Conservation (phyloP, 2,113 vertebrate species). For the Carassius gibelio region DNA sequence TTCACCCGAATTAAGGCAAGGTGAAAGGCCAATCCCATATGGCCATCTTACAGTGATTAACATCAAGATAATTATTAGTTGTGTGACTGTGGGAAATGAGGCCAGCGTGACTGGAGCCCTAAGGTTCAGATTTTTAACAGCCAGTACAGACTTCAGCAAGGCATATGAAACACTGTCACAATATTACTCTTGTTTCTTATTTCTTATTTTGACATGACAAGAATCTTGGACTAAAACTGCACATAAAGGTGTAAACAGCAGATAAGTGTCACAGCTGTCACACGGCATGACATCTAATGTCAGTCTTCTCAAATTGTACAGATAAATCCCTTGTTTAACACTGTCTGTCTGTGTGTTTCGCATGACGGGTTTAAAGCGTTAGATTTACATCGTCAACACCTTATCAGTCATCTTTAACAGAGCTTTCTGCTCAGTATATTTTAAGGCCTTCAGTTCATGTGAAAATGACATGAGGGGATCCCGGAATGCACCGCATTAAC, state of each 20-base stretch:
- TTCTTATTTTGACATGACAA: neutral
- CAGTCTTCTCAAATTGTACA: neutral
- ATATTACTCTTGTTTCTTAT: neutral
- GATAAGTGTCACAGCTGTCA: neutral
- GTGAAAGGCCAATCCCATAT: conserved; percentile 73
- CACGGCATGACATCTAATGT: neutral
- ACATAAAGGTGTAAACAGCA: neutral
- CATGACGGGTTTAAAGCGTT: neutral
- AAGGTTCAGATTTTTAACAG: conserved; percentile 60
- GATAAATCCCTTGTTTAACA: conserved; percentile 6
- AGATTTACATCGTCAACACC: conserved; percentile 60
- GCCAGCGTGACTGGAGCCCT: conserved; percentile 56
- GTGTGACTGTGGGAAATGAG: conserved; percentile 71
- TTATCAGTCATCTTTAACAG: conserved; percentile 67
- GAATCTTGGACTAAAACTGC: neutral
- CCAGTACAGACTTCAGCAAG: conserved; percentile 4
- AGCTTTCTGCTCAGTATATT: conserved; percentile 63
- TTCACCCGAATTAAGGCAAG: conserved; percentile 71
- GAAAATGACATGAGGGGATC: neutral
- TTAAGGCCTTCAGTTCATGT: conserved; percentile 19
- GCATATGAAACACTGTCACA: neutral
- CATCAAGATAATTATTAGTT: conserved; percentile 81
- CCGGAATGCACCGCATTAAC: neutral
- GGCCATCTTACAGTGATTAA: conserved; percentile 75
- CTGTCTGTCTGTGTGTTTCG: neutral